phyloP scores from a whole-genome alignment of 1,140 invertebrate species.

The Anadara kagoshimensis region DNA sequence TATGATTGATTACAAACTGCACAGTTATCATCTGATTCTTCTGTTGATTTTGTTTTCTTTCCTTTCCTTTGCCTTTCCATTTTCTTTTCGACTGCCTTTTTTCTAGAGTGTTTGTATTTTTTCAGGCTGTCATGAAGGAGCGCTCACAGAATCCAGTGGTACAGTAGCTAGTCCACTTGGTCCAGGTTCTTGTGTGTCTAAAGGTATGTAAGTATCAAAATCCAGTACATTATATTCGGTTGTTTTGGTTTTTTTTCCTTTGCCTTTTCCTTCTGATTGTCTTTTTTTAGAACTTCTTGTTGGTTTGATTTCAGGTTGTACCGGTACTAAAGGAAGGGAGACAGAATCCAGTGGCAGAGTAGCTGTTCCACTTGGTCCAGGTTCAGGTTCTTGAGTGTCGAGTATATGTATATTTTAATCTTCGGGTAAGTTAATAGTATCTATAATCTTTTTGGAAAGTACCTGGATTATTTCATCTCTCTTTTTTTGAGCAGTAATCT shows the following conservation, averaged over 20 bases:
- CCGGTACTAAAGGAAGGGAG: too few relatives aligned
- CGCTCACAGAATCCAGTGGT: neutral
- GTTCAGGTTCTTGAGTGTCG: too few relatives aligned
- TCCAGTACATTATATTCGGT: neutral
- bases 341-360: too few relatives aligned
- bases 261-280: too few relatives aligned
- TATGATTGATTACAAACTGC: too few relatives aligned
- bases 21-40: constrained; percentile 15
- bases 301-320: too few relatives aligned
- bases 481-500: neutral
- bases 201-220: neutral
- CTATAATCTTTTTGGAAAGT: neutral
- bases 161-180: neutral
- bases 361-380: too few relatives aligned
- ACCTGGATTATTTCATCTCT: neutral
- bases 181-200: neutral
- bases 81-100: neutral
- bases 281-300: too few relatives aligned
- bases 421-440: neutral
- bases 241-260: too few relatives aligned
- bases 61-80: constrained; percentile 8
- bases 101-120: neutral
- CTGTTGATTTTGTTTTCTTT: neutral
- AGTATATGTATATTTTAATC: too few relatives aligned
- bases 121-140: neutral